phyloP scores from a whole-genome alignment of 1,140 invertebrate species.

The Trichonephila inaurata region DNA sequence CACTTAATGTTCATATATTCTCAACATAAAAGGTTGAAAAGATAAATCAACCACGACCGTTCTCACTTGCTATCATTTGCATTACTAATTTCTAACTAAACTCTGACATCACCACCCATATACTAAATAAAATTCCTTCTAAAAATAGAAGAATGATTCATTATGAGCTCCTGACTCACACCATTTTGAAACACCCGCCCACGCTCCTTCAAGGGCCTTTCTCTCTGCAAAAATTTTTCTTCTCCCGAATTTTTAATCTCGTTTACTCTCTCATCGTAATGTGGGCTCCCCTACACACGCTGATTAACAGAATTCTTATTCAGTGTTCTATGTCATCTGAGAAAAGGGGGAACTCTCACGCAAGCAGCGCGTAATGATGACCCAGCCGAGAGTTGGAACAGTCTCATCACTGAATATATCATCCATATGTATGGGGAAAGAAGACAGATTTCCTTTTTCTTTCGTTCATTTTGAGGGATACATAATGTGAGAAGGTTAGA shows the following conservation, averaged over 20 bases:
- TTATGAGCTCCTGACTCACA: neutral
- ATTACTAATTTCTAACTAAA: slow-evolving; percentile 5
- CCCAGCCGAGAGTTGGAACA: slow-evolving; percentile 1
- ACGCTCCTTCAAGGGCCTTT: neutral
- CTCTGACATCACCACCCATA: neutral
- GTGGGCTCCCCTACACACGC: neutral
- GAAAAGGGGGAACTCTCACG: slow-evolving; percentile 41
- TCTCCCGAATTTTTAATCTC: slow-evolving; percentile 20
- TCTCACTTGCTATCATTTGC: neutral
- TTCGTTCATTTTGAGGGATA: slow-evolving; percentile 8
- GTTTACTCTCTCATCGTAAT: neutral
- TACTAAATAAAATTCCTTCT: neutral
- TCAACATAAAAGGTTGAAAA: neutral
- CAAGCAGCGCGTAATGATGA: slow-evolving; percentile 11
- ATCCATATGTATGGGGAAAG: slow-evolving; percentile 54
- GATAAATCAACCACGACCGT: neutral
- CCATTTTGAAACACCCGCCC: neutral
- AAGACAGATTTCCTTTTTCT: slow-evolving; percentile 14
- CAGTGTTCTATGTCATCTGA: slow-evolving; percentile 23
- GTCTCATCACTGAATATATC: slow-evolving; percentile 49
- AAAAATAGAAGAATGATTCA: neutral
- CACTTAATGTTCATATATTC: neutral
- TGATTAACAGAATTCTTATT: slow-evolving; percentile 50
- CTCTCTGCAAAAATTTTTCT: neutral
- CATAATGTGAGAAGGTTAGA: slow-evolving; percentile 12